Evolutionary conservation across 2,113 vertebrate species (phyloP), one percentile per base, ranked within the genome.

Genomic region (Rhombomys opimus): DNA sequence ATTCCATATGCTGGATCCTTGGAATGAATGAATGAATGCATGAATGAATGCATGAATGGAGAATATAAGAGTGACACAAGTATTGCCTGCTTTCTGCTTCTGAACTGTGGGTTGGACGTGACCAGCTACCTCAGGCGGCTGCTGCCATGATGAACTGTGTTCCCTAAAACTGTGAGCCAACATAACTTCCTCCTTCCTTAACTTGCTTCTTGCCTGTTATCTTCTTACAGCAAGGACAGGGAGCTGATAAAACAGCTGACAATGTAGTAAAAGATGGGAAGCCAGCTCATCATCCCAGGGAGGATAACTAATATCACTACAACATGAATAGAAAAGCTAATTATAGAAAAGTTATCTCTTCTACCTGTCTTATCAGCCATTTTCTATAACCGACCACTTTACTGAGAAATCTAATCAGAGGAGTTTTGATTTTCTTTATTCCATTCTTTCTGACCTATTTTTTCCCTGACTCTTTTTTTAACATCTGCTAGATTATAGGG

Each of bases 391-490:
- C 87, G 46, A 46, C 46, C 46, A 30, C 82, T 81, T 90, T 84
- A 70, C 46, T 90, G 81, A 92, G 89, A 92, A 95, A 96, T 92
- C 65, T 94, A 93, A 94, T 90, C 63, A 90, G 52, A 70, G 11
- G 70, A 82, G 78, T 76, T 70, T 73, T 52, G 20, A 3, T 61
- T 93, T 25, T 86, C 57, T 52, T 87, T 68, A 50, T 52, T 52
- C 27, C 2, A 23, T 57, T n/a, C 63, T 35, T 35, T 41, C 67
- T 77, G 57, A 65, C 23, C 80, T 76, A 77, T 52, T 87, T 92
- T 75, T 61, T 78, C 12, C 27, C 41, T 7, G 15, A 46, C 25
- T 63, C 61, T 80, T 63, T 13, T 25, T 90, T 87, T 13, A 52
- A 41, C 5, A 22, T 78, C 20, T 27, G 32, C 68, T 52, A 67